Evolutionary conservation across 2,797 vertebrate species (phyloP).

Genomic region (Pseudochaenichthys georgianus): DNA sequence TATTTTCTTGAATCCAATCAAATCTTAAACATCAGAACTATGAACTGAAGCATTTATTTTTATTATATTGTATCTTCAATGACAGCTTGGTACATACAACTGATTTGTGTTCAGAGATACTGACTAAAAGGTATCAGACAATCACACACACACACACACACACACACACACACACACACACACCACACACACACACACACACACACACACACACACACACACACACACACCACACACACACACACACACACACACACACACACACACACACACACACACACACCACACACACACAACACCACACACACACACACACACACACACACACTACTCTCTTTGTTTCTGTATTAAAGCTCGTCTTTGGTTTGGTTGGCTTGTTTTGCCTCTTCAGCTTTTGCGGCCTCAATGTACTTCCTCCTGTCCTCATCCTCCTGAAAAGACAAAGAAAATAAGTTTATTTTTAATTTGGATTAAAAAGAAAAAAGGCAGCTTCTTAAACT

Average conservation of each 20-base stretch:
- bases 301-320: constrained; percentile 30
- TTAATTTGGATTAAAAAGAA: constrained; percentile 24
- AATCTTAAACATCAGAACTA: neutral
- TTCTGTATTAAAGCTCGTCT: constrained; percentile 72
- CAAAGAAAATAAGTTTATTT: constrained; percentile 49
- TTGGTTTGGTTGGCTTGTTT: constrained; percentile 56
- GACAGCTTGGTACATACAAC: constrained; percentile 23
- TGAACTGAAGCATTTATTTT: constrained; percentile 36
- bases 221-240: too few relatives aligned
- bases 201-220: constrained; percentile 2
- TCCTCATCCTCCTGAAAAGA: constrained; percentile 75
- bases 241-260: too few relatives aligned
- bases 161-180: neutral
- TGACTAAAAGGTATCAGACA: constrained; percentile 1
- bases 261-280: constrained; percentile 15
- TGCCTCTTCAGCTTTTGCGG: constrained; percentile 67
- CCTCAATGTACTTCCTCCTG: constrained; percentile 71
- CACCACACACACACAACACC: too few relatives aligned
- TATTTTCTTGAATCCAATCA: too few relatives aligned
- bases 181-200: constrained; percentile 5
- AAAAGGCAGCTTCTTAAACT: constrained; percentile 8
- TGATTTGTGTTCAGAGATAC: neutral
- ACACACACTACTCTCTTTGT: constrained; percentile 32
- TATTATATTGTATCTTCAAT: neutral
- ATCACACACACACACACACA: too few relatives aligned